phyloP scores from a whole-genome alignment of 2,113 vertebrate genomes.

The Kobus ellipsiprymnus region DNA sequence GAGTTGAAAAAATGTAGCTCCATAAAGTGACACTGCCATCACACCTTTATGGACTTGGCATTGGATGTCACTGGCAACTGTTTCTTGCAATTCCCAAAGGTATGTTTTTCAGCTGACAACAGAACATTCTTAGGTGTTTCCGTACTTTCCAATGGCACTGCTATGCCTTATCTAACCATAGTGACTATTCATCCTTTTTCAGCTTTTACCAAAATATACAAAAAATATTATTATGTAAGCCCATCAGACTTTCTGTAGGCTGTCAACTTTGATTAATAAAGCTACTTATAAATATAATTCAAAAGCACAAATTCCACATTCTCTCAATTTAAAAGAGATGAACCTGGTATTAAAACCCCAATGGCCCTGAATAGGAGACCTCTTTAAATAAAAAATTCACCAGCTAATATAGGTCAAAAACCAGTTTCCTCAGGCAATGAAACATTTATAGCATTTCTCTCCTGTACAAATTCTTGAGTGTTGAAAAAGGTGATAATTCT shows the following conservation, averaged over 20 bases:
- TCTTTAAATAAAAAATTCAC: conserved; percentile 37
- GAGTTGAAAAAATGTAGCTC: neutral
- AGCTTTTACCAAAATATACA: conserved; percentile 9
- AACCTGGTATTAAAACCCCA: neutral
- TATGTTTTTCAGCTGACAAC: neutral
- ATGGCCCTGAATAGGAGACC: neutral
- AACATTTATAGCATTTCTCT: conserved; percentile 45
- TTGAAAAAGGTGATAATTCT: conserved; percentile 60
- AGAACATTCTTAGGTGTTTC: neutral
- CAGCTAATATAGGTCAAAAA: conserved; percentile 16
- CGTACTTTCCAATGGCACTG: neutral
- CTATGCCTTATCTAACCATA: too few relatives aligned
- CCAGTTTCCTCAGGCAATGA: conserved; percentile 15
- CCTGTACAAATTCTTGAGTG: conserved; percentile 22
- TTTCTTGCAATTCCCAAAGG: neutral
- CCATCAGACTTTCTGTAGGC: neutral
- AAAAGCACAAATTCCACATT: neutral
- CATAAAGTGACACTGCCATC: neutral
- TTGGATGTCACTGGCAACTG: neutral
- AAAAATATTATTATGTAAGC: neutral
- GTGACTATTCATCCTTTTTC: neutral
- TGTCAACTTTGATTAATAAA: neutral
- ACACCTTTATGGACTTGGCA: neutral
- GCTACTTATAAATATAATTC: neutral
- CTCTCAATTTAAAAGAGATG: conserved; percentile 10